A percentile compares a stretch with the other conserved stretches of the same genome.
These are phyloP conservation scores for Siphlonurus alternatus DNA, from an alignment of 2,888 invertebrate species.

Conservation along the genomic window DNA sequence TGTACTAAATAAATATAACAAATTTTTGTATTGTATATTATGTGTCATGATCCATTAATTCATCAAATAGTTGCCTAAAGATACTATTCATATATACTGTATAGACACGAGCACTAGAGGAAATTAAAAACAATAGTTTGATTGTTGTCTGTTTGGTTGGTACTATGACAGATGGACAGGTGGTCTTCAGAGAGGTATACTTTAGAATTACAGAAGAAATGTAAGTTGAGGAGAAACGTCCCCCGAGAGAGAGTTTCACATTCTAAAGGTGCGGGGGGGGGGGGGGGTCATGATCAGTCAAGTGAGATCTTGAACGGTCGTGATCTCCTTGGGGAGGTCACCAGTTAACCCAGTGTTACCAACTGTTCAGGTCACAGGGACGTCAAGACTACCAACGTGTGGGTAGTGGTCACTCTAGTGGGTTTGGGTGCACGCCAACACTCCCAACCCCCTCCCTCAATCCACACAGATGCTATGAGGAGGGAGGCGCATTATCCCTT, in stretches of 20 bases:
- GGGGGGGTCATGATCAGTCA: neutral
- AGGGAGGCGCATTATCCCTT: neutral
- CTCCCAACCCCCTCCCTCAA: neutral
- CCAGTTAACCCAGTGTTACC: neutral
- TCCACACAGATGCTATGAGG: neutral
- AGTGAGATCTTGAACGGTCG: too few relatives aligned
- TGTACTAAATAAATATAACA: too few relatives aligned
- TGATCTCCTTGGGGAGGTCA: too few relatives aligned
- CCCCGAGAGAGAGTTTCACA: neutral
- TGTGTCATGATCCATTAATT: too few relatives aligned
- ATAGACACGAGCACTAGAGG: too few relatives aligned
- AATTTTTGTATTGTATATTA: too few relatives aligned
- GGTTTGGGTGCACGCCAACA: neutral
- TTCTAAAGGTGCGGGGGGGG: neutral
- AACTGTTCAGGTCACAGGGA: neutral
- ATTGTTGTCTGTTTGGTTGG: neutral
- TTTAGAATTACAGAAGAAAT: neutral
- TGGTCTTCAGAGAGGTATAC: neutral
- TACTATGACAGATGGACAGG: neutral
- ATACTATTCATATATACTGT: too few relatives aligned
- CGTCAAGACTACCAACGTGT: neutral
- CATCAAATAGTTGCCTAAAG: too few relatives aligned
- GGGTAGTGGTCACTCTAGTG: too few relatives aligned
- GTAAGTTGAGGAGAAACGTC: neutral
- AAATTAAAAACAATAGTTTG: too few relatives aligned